phyloP scores from a whole-genome alignment of 1,140 invertebrate species.

The Periplaneta americana region DNA sequence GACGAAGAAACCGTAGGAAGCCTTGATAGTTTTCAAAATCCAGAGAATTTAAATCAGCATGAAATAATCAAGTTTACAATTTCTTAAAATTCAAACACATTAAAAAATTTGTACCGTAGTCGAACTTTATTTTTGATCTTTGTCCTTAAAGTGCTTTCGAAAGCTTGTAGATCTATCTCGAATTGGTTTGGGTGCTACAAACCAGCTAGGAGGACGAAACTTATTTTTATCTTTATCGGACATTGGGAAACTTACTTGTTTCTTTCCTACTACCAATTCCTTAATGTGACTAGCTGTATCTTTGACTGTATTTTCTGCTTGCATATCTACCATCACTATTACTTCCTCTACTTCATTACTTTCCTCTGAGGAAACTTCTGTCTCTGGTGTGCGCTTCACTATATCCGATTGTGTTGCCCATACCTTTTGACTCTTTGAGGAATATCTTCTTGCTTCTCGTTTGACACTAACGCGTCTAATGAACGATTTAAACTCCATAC shows the following conservation, averaged over 20 bases:
- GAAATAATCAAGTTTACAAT: too few species aligned
- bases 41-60: too few species aligned
- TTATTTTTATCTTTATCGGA: background rate
- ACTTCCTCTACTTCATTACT: slow-evolving; percentile 5
- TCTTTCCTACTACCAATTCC: too few species aligned
- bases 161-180: background rate
- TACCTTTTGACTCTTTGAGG: background rate
- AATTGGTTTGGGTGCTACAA: background rate
- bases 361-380: background rate
- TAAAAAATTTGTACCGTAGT: too few species aligned
- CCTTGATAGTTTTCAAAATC: too few species aligned
- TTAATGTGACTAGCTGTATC: too few species aligned
- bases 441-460: background rate
- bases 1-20: too few species aligned
- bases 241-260: background rate
- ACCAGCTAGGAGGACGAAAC: slow-evolving; percentile 8
- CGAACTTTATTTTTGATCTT: too few species aligned
- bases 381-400: background rate
- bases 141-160: too few species aligned
- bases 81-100: too few species aligned
- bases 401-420: background rate
- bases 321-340: background rate
- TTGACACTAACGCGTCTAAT: too few species aligned
- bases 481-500: slow-evolving; percentile 37
- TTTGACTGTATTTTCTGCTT: too few species aligned